Evolutionary conservation across 2,113 vertebrate genomes (phyloP), one percentile per base, ranked within the genome.

Genomic region (Pipra filicauda): DNA sequence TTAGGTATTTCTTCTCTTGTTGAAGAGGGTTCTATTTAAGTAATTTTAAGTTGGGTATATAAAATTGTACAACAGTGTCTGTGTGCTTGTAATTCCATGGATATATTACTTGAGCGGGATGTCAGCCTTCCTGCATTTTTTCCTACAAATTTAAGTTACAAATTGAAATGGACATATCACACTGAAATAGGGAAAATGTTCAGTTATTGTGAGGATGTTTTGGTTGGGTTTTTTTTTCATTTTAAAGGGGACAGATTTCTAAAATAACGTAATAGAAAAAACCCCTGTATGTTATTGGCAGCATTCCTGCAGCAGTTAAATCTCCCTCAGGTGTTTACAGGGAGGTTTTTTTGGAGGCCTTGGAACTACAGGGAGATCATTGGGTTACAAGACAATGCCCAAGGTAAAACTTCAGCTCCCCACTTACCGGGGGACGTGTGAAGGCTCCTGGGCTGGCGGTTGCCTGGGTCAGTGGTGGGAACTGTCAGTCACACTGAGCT

Each of bases 401-500:
- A 71, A 80, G 71, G 85, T 96, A 61, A 85, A 97, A 91, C 89
- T 89, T 82, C 12, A 88, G 77, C 94, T 96, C 61, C 48, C 64
- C 64, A 18, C 43, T 96, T 95, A 83, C 27, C 88, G 71, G 51
- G 51, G 27, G 75, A 69, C 73, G 33, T 74, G 43, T 70, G 55
- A 89, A 96, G 67, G 70, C 81, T 96, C 86, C 88, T 64, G 89
- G 82, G 66, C 78, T 86, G 88, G 88, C 91, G 81, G 61, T 93
- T 97, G 71, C 17, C 96, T 95, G 93, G 94, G 81, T 96, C 93
- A 88, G 22, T 58, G 92, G 4, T 74, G 94, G 93, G 91, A 91
- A 70, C 86, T 97, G 83, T 96, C 97, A 97, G 24, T 96, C 91
- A 96, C 72, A 24, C 43, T 37, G 80, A 94, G 77, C 79, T 92